Percentiles rank a stretch among this genome's conserved stretches.
Evolutionary conservation across 1,140 invertebrate species (phyloP).

Genomic region (Telenomus remus): DNA sequence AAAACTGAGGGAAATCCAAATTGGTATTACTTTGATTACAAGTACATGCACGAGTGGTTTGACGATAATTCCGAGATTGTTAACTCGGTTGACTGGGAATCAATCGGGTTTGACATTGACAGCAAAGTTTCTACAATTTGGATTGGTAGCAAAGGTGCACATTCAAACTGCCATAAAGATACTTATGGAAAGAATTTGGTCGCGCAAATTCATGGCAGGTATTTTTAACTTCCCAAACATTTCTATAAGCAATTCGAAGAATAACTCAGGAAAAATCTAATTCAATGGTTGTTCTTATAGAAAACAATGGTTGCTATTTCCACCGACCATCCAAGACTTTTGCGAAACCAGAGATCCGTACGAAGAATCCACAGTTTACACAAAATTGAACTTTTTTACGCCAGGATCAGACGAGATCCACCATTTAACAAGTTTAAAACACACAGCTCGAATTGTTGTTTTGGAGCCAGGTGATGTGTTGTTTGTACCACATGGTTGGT

Average conservation of each 20-base stretch:
- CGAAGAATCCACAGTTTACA: constrained; percentile 97
- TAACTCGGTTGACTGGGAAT: constrained; percentile 83
- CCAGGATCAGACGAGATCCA: constrained; percentile 70
- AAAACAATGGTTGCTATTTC: constrained; percentile 96
- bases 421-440: constrained; percentile 52
- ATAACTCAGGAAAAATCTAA: too few relatives aligned
- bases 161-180: constrained; percentile 95
- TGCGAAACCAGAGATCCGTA: constrained; percentile 92
- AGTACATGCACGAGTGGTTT: constrained; percentile 85
- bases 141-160: constrained; percentile 90
- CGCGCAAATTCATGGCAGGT: constrained; percentile 91
- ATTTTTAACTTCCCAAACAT: background rate
- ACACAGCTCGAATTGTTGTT: constrained; percentile 75
- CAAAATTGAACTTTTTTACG: constrained; percentile 86
- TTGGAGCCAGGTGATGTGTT: constrained; percentile 90
- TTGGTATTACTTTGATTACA: constrained; percentile 92
- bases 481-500: constrained; percentile 93
- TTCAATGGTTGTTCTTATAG: constrained; percentile 73
- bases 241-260: too few relatives aligned
- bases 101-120: constrained; percentile 85
- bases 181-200: constrained; percentile 96
- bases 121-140: constrained; percentile 88
- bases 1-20: constrained; percentile 65
- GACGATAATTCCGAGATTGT: constrained; percentile 78
- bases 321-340: constrained; percentile 82